Percentiles rank a stretch among this genome's conserved stretches.
Conservation (phyloP, 2,888 invertebrate species). For the Ornithoptera priamus region DNA sequence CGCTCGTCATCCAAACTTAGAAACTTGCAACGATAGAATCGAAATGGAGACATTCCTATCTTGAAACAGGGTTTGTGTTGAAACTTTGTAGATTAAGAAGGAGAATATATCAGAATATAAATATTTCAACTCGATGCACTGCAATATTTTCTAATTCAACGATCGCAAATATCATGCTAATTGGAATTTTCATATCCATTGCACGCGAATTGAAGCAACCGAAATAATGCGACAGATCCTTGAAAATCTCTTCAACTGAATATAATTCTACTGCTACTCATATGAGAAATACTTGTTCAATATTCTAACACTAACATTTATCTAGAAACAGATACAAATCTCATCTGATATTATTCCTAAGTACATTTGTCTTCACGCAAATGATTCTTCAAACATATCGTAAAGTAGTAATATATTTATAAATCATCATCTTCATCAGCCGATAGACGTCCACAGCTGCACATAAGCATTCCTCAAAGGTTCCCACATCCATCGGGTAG, state of each 20-base stretch:
- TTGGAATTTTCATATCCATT: slow-evolving; percentile 15
- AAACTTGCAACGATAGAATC: no score
- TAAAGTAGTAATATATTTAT: no score
- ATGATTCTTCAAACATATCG: no score
- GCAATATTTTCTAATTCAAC: background rate
- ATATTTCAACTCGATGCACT: background rate
- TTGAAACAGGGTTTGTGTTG: no score
- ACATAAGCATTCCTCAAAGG: no score
- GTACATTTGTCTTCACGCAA: no score
- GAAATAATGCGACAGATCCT: slow-evolving; percentile 5
- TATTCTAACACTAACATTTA: background rate
- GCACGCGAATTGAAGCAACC: background rate
- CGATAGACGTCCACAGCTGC: no score
- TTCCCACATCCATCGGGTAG: no score
- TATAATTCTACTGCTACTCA: background rate
- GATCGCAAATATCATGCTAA: background rate
- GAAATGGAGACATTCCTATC: no score
- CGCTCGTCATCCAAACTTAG: no score
- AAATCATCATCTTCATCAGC: no score
- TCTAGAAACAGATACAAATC: background rate
- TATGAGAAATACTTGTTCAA: background rate
- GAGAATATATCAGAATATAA: background rate
- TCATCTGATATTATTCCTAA: background rate
- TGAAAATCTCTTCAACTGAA: slow-evolving; percentile 2
- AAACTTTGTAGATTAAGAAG: background rate